phyloP scores from a whole-genome alignment of 1,140 invertebrate genomes.

The Oncopodura yosiiana region DNA sequence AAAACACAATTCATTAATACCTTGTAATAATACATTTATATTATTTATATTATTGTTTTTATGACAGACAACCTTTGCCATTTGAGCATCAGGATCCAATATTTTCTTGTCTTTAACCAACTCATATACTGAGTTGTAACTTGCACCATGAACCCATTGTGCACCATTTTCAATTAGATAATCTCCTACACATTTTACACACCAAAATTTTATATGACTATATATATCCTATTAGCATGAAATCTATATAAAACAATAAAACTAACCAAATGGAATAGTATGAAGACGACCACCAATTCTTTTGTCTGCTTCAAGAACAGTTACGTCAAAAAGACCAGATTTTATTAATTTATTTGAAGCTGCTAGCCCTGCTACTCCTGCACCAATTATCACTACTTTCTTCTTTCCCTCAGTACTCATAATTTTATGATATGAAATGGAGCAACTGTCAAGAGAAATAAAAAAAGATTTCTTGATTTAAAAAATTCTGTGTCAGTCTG shows the following conservation, averaged over 20 bases:
- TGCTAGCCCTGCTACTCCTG: conserved; percentile 37
- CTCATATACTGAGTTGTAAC: conserved; percentile 1
- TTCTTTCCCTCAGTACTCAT: conserved; percentile 8
- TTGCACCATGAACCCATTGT: conserved; percentile 44
- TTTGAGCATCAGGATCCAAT: no score
- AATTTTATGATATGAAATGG: background rate
- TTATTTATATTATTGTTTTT: no score
- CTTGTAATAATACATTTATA: no score
- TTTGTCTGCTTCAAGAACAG: conserved; percentile 36
- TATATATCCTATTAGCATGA: background rate
- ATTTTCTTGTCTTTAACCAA: background rate
- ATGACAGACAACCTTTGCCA: no score
- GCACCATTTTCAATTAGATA: conserved; percentile 42
- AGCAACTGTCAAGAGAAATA: background rate
- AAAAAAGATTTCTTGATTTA: no score
- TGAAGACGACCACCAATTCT: conserved; percentile 37
- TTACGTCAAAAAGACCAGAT: conserved; percentile 20
- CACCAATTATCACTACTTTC: conserved; percentile 37
- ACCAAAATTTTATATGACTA: no score
- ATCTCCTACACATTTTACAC: no score
- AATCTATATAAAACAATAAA: background rate
- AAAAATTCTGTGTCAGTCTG: no score
- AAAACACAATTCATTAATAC: background rate
- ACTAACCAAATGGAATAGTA: conserved; percentile 32
- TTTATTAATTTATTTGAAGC: conserved; percentile 31